Conservation (phyloP, 2,888 invertebrate species). For the Theretra japonica region DNA sequence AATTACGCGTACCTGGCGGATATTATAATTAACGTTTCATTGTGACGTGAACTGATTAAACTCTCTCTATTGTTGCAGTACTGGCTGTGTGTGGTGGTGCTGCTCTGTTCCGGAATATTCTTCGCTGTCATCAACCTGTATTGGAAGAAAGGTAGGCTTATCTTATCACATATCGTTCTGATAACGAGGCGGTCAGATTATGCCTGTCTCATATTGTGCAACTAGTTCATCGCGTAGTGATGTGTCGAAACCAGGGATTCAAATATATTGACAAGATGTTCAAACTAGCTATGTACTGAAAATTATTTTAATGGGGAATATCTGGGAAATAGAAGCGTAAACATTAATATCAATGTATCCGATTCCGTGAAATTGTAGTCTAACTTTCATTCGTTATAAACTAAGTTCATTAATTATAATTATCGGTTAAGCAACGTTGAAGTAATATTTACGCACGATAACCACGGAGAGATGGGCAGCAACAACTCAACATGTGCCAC, state of each 20-base stretch:
- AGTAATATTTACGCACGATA: too few species aligned
- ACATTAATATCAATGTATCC: too few species aligned
- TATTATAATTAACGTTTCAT: background rate
- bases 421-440: too few species aligned
- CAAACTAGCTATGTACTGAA: background rate
- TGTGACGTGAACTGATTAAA: constrained; percentile 7
- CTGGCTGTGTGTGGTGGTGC: constrained; percentile 89
- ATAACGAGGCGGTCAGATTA: constrained; percentile 31
- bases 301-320: too few species aligned
- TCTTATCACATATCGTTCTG: constrained; percentile 22
- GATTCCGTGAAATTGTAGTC: too few species aligned
- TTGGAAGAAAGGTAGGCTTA: constrained; percentile 87
- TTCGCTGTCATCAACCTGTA: constrained; percentile 89
- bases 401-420: too few species aligned
- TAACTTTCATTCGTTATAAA: too few species aligned
- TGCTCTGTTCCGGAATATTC: constrained; percentile 87
- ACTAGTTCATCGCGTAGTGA: background rate
- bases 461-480: too few species aligned
- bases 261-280: background rate
- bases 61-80: constrained; percentile 66
- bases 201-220: constrained; percentile 12
- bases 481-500: too few species aligned
- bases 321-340: too few species aligned
- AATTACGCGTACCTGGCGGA: background rate
- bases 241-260: background rate